Conservation (phyloP, 1,140 invertebrate species). For the Pseudomyrmex cubaensis region DNA sequence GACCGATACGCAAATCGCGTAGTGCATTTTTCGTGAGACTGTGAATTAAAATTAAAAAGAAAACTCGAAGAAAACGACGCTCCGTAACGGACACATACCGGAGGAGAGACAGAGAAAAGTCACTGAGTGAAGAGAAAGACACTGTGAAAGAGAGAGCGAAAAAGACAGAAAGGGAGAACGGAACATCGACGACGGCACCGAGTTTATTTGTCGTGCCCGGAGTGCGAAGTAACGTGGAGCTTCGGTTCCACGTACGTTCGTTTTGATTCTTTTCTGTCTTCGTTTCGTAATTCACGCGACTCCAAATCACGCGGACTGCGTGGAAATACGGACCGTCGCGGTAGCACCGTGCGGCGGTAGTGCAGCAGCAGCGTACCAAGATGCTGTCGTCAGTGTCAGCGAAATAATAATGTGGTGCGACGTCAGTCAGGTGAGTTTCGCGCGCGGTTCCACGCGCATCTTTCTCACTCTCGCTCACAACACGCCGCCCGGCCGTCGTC, state of each 20-base stretch:
- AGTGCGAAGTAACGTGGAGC: conserved; percentile 72
- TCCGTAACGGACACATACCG: conserved; percentile 27
- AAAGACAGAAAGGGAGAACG: conserved; percentile 40
- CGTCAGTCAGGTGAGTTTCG: conserved; percentile 84
- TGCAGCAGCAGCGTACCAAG: conserved; percentile 81
- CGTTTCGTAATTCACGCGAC: conserved; percentile 2
- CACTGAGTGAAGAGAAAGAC: conserved; percentile 28
- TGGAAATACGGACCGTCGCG: conserved; percentile 62
- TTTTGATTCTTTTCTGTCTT: not conserved
- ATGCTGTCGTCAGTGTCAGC: conserved; percentile 84
- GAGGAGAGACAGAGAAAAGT: not conserved
- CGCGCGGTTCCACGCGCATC: conserved; percentile 61
- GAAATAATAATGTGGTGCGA: conserved; percentile 86
- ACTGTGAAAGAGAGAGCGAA: not conserved
- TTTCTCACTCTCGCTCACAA: conserved; percentile 30
- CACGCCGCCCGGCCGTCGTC: conserved; percentile 38
- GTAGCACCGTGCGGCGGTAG: conserved; percentile 77
- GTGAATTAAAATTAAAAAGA: conserved; percentile 60
- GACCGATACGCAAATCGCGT: conserved; percentile 40
- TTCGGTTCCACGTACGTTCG: conserved; percentile 61
- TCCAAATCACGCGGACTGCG: conserved; percentile 35
- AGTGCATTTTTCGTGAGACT: conserved; percentile 70
- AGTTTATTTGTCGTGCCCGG: conserved; percentile 38
- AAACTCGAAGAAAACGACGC: conserved; percentile 44
- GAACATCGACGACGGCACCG: conserved; percentile 59